Conservation (phyloP, 1,140 invertebrate species). For the Bradynema listronoti region DNA sequence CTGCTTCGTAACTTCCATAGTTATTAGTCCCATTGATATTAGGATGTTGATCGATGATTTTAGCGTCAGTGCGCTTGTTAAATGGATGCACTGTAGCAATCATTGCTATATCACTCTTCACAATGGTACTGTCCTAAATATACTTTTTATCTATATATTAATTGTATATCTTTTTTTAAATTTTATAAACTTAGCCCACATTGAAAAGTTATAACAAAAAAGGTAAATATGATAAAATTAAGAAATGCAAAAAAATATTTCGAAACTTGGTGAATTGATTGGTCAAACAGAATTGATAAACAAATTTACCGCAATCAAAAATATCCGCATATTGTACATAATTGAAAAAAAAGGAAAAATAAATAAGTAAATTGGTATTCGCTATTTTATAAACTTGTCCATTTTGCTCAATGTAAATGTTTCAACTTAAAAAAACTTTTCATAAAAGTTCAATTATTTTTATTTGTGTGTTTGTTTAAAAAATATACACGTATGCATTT, state of each 20-base stretch:
- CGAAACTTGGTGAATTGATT: background rate
- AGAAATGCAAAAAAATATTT: background rate
- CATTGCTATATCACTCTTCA: slow-evolving; percentile 40
- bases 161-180: background rate
- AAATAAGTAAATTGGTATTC: too few relatives aligned
- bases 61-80: slow-evolving; percentile 15
- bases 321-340: too few relatives aligned
- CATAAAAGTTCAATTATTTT: too few relatives aligned
- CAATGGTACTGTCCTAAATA: background rate
- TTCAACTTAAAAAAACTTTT: too few relatives aligned
- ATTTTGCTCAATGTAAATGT: too few relatives aligned
- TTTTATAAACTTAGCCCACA: background rate
- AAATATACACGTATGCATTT: too few relatives aligned
- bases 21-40: slow-evolving; percentile 4
- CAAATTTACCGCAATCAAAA: background rate
- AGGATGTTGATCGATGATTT: slow-evolving; percentile 1
- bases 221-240: background rate
- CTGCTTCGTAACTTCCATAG: background rate
- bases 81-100: slow-evolving; percentile 46
- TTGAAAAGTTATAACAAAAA: background rate
- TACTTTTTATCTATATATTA: background rate
- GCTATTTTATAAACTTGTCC: too few relatives aligned
- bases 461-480: too few relatives aligned
- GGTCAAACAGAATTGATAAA: background rate
- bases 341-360: too few relatives aligned